Conservation (phyloP, 35 echinoderm and acorn worm genomes). For the Heliocidaris erythrogramma region DNA sequence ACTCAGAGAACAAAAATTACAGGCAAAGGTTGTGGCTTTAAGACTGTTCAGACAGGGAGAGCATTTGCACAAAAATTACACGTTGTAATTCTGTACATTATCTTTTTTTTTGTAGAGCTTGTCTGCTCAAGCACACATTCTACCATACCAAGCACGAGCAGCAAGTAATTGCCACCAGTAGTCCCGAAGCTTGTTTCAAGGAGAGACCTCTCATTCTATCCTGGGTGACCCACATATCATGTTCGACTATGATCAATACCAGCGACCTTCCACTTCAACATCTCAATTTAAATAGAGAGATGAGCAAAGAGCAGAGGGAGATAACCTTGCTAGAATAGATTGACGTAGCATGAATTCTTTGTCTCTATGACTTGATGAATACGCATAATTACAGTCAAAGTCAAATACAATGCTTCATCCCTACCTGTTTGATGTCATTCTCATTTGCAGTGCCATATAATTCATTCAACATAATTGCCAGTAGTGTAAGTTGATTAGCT, state of each 20-base stretch:
- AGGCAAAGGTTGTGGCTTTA: too few species aligned
- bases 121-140: not conserved
- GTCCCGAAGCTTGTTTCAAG: not conserved
- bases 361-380: not conserved
- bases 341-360: slow-evolving; percentile 2
- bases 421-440: not conserved
- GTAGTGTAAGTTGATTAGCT: not conserved
- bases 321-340: not conserved
- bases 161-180: not conserved
- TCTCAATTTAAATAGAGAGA: not conserved
- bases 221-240: not conserved
- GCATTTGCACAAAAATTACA: not conserved
- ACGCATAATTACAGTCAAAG: not conserved
- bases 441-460: not conserved
- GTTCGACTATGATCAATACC: slow-evolving; percentile 11
- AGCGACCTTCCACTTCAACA: not conserved
- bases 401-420: not conserved
- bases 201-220: not conserved
- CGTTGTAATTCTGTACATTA: not conserved
- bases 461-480: not conserved
- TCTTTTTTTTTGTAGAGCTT: too few species aligned
- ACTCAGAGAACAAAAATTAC: too few species aligned
- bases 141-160: not conserved
- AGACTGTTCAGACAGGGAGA: too few species aligned
- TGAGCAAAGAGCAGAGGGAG: not conserved